Evolutionary conservation across 2,888 invertebrate genomes (phyloP), one percentile per base, ranked within the genome.

Genomic region (Torymus auratus): DNA sequence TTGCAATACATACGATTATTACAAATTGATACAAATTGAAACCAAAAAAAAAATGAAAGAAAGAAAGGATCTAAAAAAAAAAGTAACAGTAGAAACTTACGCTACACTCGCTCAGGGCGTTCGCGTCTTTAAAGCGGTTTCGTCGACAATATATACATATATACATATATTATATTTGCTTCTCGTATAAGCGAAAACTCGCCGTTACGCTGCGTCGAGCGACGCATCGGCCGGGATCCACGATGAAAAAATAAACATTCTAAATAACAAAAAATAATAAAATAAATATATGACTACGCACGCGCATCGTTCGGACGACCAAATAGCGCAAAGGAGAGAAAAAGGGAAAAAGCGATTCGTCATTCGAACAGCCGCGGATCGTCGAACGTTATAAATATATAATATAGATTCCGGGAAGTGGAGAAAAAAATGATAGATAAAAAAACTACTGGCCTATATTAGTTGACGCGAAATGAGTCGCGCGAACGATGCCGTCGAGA

Each of bases 61-160:
- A 72, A 62, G 62, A 74, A 76, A 71, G 41, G 58, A 79, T 55
- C 20, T 60, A 76, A 64, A 78, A 67, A 80, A 28, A 41, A 41
- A 41, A 41, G 41, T 41, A 41, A 70, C 64, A 77, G 79, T 72
- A 79, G 17, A 77, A 80, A 75, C 53, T 72, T 74, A 68, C 71
- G 67, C 83, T 83, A 81, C 73, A 84, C 81, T 84, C 83, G 84
- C 83, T 50, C 77, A 74, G 76, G 71, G 77, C 72, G 80, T 81
- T 74, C 78, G 72, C 70, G 81, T 41, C 84, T 75, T 60, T 15
- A 74, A 80, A 75, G 80, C 74, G 80, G 52, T 80, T 75, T 79
- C 73, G 77, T 83, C 75, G 77, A 83, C 81, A 64, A 79, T 79
- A 82, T 83, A 81, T 77, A 82, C 64, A 82, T 77, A 82, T 81